These are phyloP conservation scores for Chironomus riparius DNA, from an alignment of 2,888 invertebrate species.

Conservation along the genomic window DNA sequence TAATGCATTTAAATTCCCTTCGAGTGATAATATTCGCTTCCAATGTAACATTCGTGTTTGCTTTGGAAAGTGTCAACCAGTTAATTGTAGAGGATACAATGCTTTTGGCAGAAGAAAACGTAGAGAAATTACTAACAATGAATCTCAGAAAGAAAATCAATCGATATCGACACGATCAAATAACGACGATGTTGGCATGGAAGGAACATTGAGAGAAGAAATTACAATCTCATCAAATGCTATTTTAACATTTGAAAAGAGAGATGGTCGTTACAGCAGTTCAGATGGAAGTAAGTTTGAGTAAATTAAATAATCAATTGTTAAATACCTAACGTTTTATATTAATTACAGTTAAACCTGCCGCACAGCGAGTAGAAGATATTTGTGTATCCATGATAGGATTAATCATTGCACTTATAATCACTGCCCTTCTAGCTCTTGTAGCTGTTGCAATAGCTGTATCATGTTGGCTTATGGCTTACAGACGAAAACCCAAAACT, in stretches of 20 bases:
- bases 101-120: constrained; percentile 78
- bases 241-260: constrained; percentile 79
- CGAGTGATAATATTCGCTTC: constrained; percentile 88
- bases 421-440: constrained; percentile 82
- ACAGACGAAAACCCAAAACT: constrained; percentile 75
- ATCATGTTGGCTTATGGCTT: constrained; percentile 92
- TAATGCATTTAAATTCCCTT: constrained; percentile 92
- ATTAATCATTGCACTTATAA: constrained; percentile 82
- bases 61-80: constrained; percentile 91
- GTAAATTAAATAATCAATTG: neutral
- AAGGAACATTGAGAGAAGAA: constrained; percentile 83
- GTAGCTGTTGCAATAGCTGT: constrained; percentile 92
- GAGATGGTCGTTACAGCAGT: constrained; percentile 68
- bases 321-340: neutral
- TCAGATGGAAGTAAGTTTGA: constrained; percentile 60
- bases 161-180: constrained; percentile 47
- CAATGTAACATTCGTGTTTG: constrained; percentile 92
- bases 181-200: constrained; percentile 48
- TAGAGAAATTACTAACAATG: constrained; percentile 44
- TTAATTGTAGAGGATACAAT: constrained; percentile 84
- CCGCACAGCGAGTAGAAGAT: constrained; percentile 56
- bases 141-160: constrained; percentile 34
- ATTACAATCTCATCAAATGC: constrained; percentile 88
- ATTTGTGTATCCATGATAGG: constrained; percentile 92
- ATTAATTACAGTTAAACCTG: constrained; percentile 38